Evolutionary conservation across 2,888 invertebrate genomes (phyloP), one percentile per base, ranked within the genome.

Genomic region (Venustoraphidia nigricollis): DNA sequence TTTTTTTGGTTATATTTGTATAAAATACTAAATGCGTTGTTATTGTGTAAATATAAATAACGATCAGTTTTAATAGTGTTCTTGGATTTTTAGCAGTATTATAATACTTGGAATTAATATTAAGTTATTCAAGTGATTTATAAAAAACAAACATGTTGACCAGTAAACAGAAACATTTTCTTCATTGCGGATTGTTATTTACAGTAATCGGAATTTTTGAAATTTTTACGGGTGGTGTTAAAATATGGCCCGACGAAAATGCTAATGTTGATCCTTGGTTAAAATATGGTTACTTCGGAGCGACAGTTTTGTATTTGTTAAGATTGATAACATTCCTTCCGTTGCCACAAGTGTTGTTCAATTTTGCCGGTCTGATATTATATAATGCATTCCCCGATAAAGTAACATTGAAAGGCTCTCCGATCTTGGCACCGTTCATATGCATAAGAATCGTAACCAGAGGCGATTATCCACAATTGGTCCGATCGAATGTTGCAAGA

Each of bases 351-450:
- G 88, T 89, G 54, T 60, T 93, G 45, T 90, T 90, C 65, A 89
- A 89, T 64, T 89, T 91, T 66, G 74, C 83, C 55, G 93, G 94
- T 42, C 69, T 95, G 53, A 78, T 85, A 49, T 73, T 90, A 55
- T 95, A 91, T 67, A 95, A 95, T 71, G 90, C 93, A 54, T 96
- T 96, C 66, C 91, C 93, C 46, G 92, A 93, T 57, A 90, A 89
- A 69, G 87, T 92, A 3, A 74, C 80, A 54, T 69, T 90, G 36
- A 91, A 91, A 66, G 90, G 92, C 13, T 91, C 92, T 8, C 94
- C 94, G 3, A 68, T 94, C 36, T 66, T 94, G 53, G 92, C 93
- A 44, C 95, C 95, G 4, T 94, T 94, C 64, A 85, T 96, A 50
- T 95, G 93, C 65, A 86, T 96, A 56, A 77, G 95, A 55, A 83